phyloP scores from a whole-genome alignment of 1,140 invertebrate genomes.

The Drosophila ohnishii region DNA sequence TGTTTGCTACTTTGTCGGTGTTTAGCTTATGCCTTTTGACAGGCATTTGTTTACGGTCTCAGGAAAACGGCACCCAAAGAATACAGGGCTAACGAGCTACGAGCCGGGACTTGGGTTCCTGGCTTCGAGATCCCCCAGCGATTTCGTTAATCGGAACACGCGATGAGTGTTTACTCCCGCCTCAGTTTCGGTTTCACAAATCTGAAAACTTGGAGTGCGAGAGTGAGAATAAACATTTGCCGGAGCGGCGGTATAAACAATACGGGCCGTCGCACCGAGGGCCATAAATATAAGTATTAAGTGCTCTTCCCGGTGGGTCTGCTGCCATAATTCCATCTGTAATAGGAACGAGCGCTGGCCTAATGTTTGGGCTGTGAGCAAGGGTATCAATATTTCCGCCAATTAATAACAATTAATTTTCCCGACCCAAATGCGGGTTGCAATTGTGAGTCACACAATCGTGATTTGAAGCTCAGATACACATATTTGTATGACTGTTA shows the following conservation, averaged over 20 bases:
- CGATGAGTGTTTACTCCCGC: slow-evolving; percentile 57
- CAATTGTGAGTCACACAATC: slow-evolving; percentile 28
- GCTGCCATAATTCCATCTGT: slow-evolving; percentile 29
- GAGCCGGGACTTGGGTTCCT: slow-evolving; percentile 20
- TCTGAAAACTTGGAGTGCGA: slow-evolving; percentile 38
- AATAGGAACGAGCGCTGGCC: slow-evolving; percentile 27
- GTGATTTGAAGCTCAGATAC: slow-evolving; percentile 19
- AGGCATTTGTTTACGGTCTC: slow-evolving; percentile 62
- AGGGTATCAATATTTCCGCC: slow-evolving; percentile 50
- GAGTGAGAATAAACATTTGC: slow-evolving; percentile 53
- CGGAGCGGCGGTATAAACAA: slow-evolving; percentile 41
- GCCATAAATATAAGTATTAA: slow-evolving; percentile 45
- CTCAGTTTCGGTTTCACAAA: slow-evolving; percentile 40
- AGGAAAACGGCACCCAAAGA: slow-evolving; percentile 10
- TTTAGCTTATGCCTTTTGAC: slow-evolving; percentile 47
- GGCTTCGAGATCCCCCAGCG: slow-evolving; percentile 32
- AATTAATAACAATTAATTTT: slow-evolving; percentile 36
- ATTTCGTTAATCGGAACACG: slow-evolving; percentile 66
- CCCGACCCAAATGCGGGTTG: background rate
- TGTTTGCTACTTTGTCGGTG: slow-evolving; percentile 43
- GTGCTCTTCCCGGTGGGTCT: slow-evolving; percentile 31
- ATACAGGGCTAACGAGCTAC: slow-evolving; percentile 37
- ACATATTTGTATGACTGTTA: background rate
- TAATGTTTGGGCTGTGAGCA: slow-evolving; percentile 36
- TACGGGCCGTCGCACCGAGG: slow-evolving; percentile 18